A percentile compares a stretch with the other conserved stretches of the same genome.
Evolutionary conservation across 2,113 vertebrate species (phyloP).

Genomic region (Eonycteris spelaea): DNA sequence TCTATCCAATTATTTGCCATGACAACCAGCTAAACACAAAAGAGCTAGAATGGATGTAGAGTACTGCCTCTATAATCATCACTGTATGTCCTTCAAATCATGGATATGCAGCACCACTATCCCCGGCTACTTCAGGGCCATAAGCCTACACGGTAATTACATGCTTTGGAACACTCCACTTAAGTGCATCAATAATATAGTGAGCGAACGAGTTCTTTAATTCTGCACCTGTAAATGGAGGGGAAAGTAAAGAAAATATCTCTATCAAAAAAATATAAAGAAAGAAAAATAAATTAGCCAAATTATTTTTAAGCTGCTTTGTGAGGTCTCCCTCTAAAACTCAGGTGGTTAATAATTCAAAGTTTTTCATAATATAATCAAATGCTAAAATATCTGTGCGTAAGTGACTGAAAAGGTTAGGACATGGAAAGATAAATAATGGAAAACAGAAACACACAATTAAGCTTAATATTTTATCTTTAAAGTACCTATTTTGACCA

Average conservation of each 20-base stretch:
- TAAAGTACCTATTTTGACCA: not conserved
- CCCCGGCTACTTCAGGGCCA: conserved; percentile 92
- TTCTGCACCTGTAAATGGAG: conserved; percentile 90
- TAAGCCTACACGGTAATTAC: conserved; percentile 94
- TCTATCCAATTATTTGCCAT: conserved; percentile 98
- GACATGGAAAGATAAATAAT: conserved; percentile 21
- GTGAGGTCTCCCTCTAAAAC: conserved; percentile 56
- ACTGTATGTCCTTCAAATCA: conserved; percentile 90
- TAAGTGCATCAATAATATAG: conserved; percentile 96
- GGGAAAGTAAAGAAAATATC: conserved; percentile 83
- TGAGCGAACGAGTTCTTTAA: conserved; percentile 91
- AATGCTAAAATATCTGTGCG: not conserved
- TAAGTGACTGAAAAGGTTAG: not conserved
- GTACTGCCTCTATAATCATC: conserved; percentile 91
- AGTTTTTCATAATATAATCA: conserved; percentile 65
- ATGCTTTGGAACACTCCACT: conserved; percentile 95
- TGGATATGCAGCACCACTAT: conserved; percentile 91
- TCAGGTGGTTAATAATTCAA: conserved; percentile 61
- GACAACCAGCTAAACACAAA: conserved; percentile 95
- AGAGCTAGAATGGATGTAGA: conserved; percentile 90
- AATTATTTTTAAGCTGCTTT: conserved; percentile 77
- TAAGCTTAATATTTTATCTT: not conserved
- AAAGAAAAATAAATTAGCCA: conserved; percentile 75
- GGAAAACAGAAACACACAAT: conserved; percentile 33
- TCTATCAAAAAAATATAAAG: conserved; percentile 76